Base-by-base conservation (phyloP, 2,888 invertebrate genomes). In the Acronicta psi region DNA sequence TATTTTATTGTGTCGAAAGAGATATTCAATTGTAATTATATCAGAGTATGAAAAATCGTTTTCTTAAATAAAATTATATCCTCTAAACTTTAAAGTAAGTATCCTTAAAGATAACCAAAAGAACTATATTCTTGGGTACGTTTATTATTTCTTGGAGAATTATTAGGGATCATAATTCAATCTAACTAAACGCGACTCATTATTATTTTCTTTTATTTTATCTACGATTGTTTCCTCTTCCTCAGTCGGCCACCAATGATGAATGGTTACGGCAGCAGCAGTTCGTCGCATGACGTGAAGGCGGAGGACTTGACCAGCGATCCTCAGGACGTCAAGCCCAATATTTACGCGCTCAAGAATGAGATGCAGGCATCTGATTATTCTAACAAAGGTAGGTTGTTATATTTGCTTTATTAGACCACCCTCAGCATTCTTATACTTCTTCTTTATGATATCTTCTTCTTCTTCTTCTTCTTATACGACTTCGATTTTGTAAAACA, bases 301-400 rank as follows among this genome's bases (percentile, higher is more conserved):
- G 94, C 94, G 0, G 94, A 94, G 52, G 94, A 94, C 68, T 82
- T 94, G 57, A 94, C 91, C 49, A 87, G 82, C 56, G 93, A 93
- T 3, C 71, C 84, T 2, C 91, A 87, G 53, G 94, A 94, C 58
- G 89, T 94, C 69, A 94, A 94, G 54, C 94, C 94, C 1, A 94
- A 93, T 60, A 89, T 94, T 34, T 94, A 94, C 69, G 90, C 91
- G 13, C 87, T 94, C 59, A 94, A 94, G 78, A 91, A 89, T 59
- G 94, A 94, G 78, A 91, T 94, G 88, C 93, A 94, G 49, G 92
- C 94, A 10, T 91, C 94, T 3, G 93, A 94, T 73, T 94, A 93
- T 76, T 93, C 94, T 56, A 91, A 93, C 73, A 93, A 93, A 89
- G 93, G 93, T 93, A 84, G 41, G 2, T 3, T 25, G 2, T 18